Percentiles rank a stretch among this genome's conserved stretches.
Evolutionary conservation across 2,797 vertebrate species (phyloP).

Genomic region (Myotis findleyi): DNA sequence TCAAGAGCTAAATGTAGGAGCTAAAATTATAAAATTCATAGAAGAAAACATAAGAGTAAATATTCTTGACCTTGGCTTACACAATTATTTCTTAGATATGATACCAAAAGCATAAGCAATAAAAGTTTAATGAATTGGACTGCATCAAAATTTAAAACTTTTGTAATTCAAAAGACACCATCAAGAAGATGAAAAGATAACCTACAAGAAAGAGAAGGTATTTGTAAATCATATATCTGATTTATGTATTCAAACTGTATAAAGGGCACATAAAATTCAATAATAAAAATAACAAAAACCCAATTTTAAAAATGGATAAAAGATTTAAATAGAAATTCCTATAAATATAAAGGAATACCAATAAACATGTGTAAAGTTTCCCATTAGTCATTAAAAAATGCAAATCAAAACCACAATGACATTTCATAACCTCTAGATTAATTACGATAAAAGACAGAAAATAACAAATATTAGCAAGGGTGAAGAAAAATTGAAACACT

Average conservation of each 20-base stretch:
- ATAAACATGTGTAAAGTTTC: neutral
- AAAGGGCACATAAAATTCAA: neutral
- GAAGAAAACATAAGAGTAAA: neutral
- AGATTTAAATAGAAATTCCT: constrained; percentile 15
- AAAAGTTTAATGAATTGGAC: neutral
- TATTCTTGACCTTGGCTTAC: neutral
- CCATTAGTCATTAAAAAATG: constrained; percentile 17
- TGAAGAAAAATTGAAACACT: neutral
- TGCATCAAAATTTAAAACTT: constrained; percentile 31
- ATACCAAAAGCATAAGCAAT: neutral
- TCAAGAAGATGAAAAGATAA: constrained; percentile 12
- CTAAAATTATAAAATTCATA: neutral
- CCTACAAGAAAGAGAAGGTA: neutral
- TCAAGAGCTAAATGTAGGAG: neutral
- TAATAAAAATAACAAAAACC: constrained; percentile 29
- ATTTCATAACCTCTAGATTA: neutral
- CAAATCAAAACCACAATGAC: neutral
- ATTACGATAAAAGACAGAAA: neutral
- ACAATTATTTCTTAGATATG: neutral
- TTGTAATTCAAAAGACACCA: neutral
- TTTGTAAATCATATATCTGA: neutral
- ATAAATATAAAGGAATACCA: neutral
- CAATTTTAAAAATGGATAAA: constrained; percentile 28
- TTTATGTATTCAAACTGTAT: constrained; percentile 12
- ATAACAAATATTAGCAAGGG: neutral